A percentile compares a stretch with the other conserved stretches of the same genome.
phyloP scores from a whole-genome alignment of 2,797 vertebrate species.

The Myotis daubentonii region DNA sequence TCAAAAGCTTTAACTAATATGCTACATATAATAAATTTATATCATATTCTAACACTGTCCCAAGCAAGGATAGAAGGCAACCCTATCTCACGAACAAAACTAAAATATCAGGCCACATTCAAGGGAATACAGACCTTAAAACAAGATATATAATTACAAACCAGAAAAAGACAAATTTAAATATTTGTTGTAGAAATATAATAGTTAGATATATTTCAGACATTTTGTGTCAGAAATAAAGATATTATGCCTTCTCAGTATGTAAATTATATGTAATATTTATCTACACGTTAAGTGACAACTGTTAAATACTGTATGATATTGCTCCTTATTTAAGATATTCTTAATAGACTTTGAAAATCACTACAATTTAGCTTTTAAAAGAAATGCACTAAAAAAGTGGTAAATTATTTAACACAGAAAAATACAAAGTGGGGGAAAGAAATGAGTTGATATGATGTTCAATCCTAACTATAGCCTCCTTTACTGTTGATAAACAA shows the following conservation, averaged over 20 bases:
- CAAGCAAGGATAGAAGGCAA: neutral
- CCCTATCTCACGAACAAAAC: neutral
- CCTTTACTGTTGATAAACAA: neutral
- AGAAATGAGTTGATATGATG: neutral
- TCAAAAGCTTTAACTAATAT: conserved; percentile 1
- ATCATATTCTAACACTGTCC: neutral
- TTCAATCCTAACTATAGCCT: conserved; percentile 2
- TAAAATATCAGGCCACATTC: neutral
- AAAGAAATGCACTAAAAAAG: conserved; percentile 38
- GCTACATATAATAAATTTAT: neutral
- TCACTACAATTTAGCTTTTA: neutral
- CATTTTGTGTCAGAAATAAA: conserved; percentile 15
- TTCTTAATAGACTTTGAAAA: neutral
- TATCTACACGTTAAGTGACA: neutral
- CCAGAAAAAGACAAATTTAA: neutral
- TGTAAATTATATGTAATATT: neutral
- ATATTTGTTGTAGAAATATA: neutral
- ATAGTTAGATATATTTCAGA: neutral
- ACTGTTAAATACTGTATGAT: neutral
- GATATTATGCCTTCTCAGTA: neutral
- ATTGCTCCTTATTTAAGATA: neutral
- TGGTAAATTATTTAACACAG: neutral
- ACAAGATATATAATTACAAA: neutral
- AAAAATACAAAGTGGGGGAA: conserved; percentile 1
- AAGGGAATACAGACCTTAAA: neutral